Evolutionary conservation across 2,888 invertebrate genomes (phyloP).

Genomic region (Megaustenia siamemsis): DNA sequence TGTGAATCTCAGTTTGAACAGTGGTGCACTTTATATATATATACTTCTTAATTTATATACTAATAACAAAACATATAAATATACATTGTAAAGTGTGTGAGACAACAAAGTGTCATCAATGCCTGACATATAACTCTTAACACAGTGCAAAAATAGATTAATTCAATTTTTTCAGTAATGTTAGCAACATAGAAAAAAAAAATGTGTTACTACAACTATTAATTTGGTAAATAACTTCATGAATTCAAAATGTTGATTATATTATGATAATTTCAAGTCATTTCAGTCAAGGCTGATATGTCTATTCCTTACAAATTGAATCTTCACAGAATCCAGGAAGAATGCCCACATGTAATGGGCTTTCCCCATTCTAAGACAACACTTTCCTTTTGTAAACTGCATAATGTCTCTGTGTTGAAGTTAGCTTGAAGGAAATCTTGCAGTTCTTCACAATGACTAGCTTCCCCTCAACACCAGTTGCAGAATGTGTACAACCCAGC

Average conservation of each 20-base stretch:
- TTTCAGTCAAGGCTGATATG: not conserved
- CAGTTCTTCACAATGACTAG: not conserved
- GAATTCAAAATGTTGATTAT: not conserved
- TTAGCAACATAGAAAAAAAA: not conserved
- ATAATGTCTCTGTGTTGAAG: not conserved
- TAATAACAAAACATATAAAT: not conserved
- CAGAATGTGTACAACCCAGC: not conserved
- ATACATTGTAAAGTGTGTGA: not conserved
- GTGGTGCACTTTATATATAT: too few species aligned
- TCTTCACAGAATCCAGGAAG: not conserved
- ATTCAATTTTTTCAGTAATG: not conserved
- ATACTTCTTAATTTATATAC: not conserved
- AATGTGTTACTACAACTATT: not conserved
- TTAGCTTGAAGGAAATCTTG: not conserved
- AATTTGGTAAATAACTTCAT: not conserved
- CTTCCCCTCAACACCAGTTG: not conserved
- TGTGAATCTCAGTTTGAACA: too few species aligned
- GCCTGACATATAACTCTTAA: not conserved
- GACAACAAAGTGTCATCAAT: not conserved
- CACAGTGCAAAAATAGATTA: conserved; percentile 14
- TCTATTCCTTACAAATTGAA: not conserved
- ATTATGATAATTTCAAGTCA: not conserved
- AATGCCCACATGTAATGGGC: not conserved
- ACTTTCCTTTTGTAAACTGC: not conserved
- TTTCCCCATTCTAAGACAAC: not conserved